These are phyloP conservation scores for Neosalanx taihuensis DNA, from an alignment of 2,797 vertebrate species.

Conservation along the genomic window DNA sequence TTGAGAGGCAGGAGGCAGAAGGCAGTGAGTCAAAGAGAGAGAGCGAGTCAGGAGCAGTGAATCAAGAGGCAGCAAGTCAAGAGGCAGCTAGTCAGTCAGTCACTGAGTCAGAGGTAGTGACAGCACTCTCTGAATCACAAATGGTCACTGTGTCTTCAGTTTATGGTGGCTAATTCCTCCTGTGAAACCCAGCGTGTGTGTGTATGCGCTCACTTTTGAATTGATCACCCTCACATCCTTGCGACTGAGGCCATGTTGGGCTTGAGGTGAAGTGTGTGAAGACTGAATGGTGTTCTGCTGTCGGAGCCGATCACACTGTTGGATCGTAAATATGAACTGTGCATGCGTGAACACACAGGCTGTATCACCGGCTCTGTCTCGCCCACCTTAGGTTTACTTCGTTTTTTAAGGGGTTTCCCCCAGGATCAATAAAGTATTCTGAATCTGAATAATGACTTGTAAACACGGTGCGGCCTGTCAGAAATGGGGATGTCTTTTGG, in stretches of 20 bases:
- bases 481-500: conserved; percentile 49
- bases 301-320: conserved; percentile 30
- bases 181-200: neutral
- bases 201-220: neutral
- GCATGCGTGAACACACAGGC: no score
- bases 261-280: neutral
- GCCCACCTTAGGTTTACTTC: no score
- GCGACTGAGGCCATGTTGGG: neutral
- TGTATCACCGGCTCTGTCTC: no score
- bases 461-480: conserved; percentile 19
- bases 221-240: neutral
- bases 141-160: neutral
- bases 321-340: no score
- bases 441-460: no score
- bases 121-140: neutral
- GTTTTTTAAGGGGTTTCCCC: no score
- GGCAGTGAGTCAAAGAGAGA: no score
- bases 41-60: neutral
- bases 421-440: no score
- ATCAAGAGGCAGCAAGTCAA: conserved; percentile 2
- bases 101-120: neutral
- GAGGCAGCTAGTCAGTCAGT: neutral
- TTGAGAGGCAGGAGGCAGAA: no score
- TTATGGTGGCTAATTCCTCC: neutral
- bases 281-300: conserved; percentile 46